Percentiles rank a stretch among this genome's conserved stretches.
Evolutionary conservation across 2,113 vertebrate genomes (phyloP).

Genomic region (Caranx ignobilis): DNA sequence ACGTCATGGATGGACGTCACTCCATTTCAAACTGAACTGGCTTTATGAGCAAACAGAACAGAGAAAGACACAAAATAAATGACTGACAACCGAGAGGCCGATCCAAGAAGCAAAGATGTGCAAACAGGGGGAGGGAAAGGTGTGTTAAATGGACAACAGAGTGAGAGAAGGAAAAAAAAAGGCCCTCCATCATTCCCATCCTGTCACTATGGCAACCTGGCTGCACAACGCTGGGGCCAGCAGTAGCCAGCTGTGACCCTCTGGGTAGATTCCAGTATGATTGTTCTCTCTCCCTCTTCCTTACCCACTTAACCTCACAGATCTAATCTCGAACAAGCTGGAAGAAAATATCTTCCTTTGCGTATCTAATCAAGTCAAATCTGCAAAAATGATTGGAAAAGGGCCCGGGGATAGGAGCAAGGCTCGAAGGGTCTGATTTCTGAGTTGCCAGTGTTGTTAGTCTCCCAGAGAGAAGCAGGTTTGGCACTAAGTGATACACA

Average conservation of each 20-base stretch:
- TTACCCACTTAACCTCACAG: conserved; percentile 49
- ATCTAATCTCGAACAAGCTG: conserved; percentile 24
- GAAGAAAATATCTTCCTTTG: conserved; percentile 36
- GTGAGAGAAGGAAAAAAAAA: conserved; percentile 13
- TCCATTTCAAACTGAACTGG: neutral
- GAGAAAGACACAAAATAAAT: neutral
- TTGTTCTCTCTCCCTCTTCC: conserved; percentile 39
- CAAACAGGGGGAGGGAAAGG: neutral
- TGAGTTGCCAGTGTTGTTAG: conserved; percentile 39
- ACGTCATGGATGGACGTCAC: conserved; percentile 31
- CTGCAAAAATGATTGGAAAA: conserved; percentile 34
- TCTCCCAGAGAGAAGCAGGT: conserved; percentile 43
- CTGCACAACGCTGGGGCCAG: conserved; percentile 58
- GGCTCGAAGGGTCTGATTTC: conserved; percentile 42
- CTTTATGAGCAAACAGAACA: neutral
- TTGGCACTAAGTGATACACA: conserved; percentile 61
- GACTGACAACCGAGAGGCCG: neutral
- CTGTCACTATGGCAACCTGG: conserved; percentile 76
- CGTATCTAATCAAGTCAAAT: conserved; percentile 40
- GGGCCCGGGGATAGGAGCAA: neutral
- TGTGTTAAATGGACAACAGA: conserved; percentile 40
- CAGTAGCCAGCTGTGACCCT: conserved; percentile 73
- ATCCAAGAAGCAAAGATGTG: conserved; percentile 1
- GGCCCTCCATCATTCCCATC: conserved; percentile 58
- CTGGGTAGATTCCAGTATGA: conserved; percentile 62